These are phyloP conservation scores for Periphyllus acericola DNA, from an alignment of 2,888 invertebrate genomes.

Conservation along the genomic window DNA sequence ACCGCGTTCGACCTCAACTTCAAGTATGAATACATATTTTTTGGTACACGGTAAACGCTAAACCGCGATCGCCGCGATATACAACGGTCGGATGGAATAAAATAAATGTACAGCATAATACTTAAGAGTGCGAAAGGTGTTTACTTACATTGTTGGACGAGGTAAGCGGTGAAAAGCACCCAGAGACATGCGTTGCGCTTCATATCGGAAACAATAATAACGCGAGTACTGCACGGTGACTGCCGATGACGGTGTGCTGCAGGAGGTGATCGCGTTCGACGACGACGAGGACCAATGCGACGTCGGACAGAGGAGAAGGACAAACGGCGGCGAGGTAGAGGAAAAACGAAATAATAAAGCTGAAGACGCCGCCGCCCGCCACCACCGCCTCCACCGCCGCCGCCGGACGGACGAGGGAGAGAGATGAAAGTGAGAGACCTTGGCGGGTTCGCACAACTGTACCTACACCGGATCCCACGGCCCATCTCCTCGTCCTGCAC, in stretches of 20 bases:
- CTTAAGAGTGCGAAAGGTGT: too few species aligned
- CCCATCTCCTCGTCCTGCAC: constrained; percentile 24
- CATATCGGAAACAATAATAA: constrained; percentile 54
- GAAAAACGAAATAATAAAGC: constrained; percentile 44
- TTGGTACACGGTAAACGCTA: too few species aligned
- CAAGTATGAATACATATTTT: too few species aligned
- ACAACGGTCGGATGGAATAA: not conserved
- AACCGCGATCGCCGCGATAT: too few species aligned
- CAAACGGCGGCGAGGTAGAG: constrained; percentile 7
- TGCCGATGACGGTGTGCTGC: not conserved
- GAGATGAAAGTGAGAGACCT: constrained; percentile 49
- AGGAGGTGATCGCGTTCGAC: constrained; percentile 22
- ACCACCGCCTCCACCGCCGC: not conserved
- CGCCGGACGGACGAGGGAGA: not conserved
- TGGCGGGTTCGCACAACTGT: constrained; percentile 36
- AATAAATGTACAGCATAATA: not conserved
- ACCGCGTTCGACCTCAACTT: too few species aligned
- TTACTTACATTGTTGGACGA: constrained; percentile 58
- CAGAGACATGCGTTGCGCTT: constrained; percentile 60
- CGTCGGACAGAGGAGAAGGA: constrained; percentile 11
- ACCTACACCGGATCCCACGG: constrained; percentile 11
- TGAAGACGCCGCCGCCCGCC: constrained; percentile 27
- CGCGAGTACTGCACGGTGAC: constrained; percentile 1
- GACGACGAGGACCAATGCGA: not conserved
- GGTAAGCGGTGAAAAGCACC: constrained; percentile 49